phyloP scores from a whole-genome alignment of 2,888 invertebrate genomes.

The Hylaea fasciaria region DNA sequence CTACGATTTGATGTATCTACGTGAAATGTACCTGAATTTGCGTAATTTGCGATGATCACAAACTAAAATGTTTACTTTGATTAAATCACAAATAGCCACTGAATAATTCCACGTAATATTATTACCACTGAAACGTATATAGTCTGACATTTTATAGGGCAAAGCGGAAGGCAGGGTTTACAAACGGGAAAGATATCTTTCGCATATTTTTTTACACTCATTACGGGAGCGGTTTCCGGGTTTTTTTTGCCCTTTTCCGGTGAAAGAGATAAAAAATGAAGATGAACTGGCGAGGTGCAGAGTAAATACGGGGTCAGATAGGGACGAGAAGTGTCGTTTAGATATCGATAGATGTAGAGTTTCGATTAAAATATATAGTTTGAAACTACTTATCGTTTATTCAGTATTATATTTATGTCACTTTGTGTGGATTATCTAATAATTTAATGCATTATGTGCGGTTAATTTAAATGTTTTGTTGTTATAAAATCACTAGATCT shows the following conservation, averaged over 20 bases:
- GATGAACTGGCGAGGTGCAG: conserved; percentile 84
- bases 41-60: no score
- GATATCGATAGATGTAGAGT: conserved; percentile 16
- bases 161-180: conserved; percentile 57
- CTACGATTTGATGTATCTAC: no score
- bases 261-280: conserved; percentile 83
- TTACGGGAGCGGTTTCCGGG: conserved; percentile 79
- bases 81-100: background rate
- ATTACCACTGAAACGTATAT: conserved; percentile 25
- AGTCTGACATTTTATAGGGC: conserved; percentile 52
- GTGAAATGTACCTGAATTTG: no score
- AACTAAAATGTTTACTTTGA: background rate
- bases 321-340: conserved; percentile 46
- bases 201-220: conserved; percentile 79
- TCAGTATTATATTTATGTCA: no score
- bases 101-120: conserved; percentile 9
- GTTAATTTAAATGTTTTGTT: no score
- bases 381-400: no score
- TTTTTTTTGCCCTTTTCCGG: conserved; percentile 79
- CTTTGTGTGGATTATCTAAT: no score
- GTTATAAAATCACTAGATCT: no score
- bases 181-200: conserved; percentile 65
- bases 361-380: no score
- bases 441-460: no score
- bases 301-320: conserved; percentile 79